Evolutionary conservation across 2,888 invertebrate genomes (phyloP).

Genomic region (Temnothorax ravouxi): DNA sequence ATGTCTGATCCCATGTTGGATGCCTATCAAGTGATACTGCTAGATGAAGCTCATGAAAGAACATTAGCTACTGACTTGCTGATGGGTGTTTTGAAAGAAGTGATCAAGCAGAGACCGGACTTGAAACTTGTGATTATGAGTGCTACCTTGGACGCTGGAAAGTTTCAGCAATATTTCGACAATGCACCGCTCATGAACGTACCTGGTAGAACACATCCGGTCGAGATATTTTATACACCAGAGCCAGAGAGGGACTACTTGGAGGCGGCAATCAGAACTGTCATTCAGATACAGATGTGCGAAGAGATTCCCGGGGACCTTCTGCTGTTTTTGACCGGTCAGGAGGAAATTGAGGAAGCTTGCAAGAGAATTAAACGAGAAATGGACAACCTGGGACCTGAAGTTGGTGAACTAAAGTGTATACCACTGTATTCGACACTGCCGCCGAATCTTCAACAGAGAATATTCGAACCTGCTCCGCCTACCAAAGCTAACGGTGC

Average conservation of each 20-base stretch:
- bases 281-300: constrained; percentile 98
- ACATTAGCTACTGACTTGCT: constrained; percentile 99
- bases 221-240: constrained; percentile 99
- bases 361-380: constrained; percentile 99
- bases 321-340: constrained; percentile 95
- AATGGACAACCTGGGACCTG: constrained; percentile 97
- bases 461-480: constrained; percentile 99
- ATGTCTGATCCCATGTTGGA: constrained; percentile 99
- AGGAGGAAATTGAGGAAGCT: constrained; percentile 99
- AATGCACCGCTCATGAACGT: constrained; percentile 99
- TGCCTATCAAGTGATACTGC: constrained; percentile 96
- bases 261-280: constrained; percentile 99
- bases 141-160: constrained; percentile 99
- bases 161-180: constrained; percentile 99
- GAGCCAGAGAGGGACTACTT: constrained; percentile 99
- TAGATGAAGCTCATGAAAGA: constrained; percentile 99
- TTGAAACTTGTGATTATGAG: constrained; percentile 99
- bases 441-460: constrained; percentile 98
- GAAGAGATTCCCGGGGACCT: constrained; percentile 97
- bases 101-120: constrained; percentile 96
- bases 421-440: constrained; percentile 99
- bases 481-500: constrained; percentile 96
- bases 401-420: constrained; percentile 98
- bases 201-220: constrained; percentile 98
- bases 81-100: constrained; percentile 99